A percentile compares a stretch with the other conserved stretches of the same genome.
Conservation (phyloP, 1,140 invertebrate genomes). For the silkworm (Bombyx mori) region DNA sequence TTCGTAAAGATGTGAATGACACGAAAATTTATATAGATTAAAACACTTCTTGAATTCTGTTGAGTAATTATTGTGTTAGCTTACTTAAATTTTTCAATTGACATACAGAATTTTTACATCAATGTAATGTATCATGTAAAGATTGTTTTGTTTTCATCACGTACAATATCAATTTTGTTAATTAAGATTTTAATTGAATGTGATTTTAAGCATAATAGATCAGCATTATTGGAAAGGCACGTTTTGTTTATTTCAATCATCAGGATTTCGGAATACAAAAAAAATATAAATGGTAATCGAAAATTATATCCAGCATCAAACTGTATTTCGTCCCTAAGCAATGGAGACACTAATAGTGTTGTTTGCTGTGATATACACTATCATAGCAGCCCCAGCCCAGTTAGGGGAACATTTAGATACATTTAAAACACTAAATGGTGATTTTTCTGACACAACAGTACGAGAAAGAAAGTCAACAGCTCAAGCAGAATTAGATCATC, state of each 20-base stretch:
- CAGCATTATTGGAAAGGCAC: slow-evolving; percentile 35
- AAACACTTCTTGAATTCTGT: too few species aligned
- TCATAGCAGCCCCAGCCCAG: slow-evolving; percentile 31
- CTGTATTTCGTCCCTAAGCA: slow-evolving; percentile 20
- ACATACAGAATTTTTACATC: too few species aligned
- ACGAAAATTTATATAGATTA: too few species aligned
- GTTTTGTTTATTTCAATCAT: slow-evolving; percentile 30
- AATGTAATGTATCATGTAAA: too few species aligned
- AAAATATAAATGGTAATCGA: slow-evolving; percentile 47
- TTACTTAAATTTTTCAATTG: too few species aligned
- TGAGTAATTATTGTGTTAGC: too few species aligned
- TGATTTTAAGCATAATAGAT: slow-evolving; percentile 18
- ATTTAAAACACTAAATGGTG: not conserved
- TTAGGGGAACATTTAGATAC: slow-evolving; percentile 18
- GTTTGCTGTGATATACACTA: slow-evolving; percentile 33
- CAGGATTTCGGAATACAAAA: slow-evolving; percentile 14
- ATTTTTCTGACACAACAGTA: not conserved
- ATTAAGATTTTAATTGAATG: too few species aligned
- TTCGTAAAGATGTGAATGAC: too few species aligned
- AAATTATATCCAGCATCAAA: slow-evolving; percentile 34
- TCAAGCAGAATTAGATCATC: slow-evolving; percentile 3
- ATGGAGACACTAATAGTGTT: slow-evolving; percentile 54
- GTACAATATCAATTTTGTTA: too few species aligned
- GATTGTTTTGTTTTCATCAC: too few species aligned
- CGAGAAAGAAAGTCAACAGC: slow-evolving; percentile 37